Conservation (phyloP, 2,888 invertebrate species). For the Nemotelus nigrinus region DNA sequence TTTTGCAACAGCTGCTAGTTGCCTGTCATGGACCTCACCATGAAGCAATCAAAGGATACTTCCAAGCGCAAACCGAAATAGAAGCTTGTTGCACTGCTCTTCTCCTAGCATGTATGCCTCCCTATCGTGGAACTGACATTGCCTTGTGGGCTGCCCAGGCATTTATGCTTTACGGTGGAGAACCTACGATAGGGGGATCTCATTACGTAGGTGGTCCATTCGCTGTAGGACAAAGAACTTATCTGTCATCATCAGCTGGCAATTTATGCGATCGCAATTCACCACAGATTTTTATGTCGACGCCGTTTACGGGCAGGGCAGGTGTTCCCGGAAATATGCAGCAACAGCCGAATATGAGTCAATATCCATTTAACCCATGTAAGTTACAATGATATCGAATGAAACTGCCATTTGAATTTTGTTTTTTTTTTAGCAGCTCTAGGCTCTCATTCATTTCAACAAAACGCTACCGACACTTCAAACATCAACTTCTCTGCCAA, state of each 20-base stretch:
- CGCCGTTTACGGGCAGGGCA: conserved; percentile 57
- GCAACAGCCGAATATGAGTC: conserved; percentile 58
- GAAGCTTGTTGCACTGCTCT: conserved; percentile 92
- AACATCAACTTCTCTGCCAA: conserved; percentile 76
- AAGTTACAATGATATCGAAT: conserved; percentile 52
- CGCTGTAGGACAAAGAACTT: conserved; percentile 51
- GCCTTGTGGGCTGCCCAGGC: conserved; percentile 91
- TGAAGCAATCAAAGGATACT: conserved; percentile 85
- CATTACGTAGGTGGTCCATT: conserved; percentile 50
- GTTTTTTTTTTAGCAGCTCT: conserved; percentile 13
- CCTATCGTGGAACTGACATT: conserved; percentile 70
- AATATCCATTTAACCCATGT: conserved; percentile 65
- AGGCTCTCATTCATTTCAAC: conserved; percentile 45
- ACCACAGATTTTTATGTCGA: conserved; percentile 62
- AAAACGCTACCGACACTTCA: conserved; percentile 55
- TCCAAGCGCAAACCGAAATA: conserved; percentile 81
- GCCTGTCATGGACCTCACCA: conserved; percentile 88
- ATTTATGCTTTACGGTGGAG: conserved; percentile 91
- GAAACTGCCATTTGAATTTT: not conserved
- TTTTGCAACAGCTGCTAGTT: conserved; percentile 81
- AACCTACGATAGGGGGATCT: conserved; percentile 65
- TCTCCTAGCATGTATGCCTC: conserved; percentile 81
- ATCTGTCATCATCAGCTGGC: conserved; percentile 46
- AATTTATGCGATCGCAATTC: conserved; percentile 52
- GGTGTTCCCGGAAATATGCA: conserved; percentile 59